Conservation (phyloP, 2,113 vertebrate species). For the Collichthys lucidus region DNA sequence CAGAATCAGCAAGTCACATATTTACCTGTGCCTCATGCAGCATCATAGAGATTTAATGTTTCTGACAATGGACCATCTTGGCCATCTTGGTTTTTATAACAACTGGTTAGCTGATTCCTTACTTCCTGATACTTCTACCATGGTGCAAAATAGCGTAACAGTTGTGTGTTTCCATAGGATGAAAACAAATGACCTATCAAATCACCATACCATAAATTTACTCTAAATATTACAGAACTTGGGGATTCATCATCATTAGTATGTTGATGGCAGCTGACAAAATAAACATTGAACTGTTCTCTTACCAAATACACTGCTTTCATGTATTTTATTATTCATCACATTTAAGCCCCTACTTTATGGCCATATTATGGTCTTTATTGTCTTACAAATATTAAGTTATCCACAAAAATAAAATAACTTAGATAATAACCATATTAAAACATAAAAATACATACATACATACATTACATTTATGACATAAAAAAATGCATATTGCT, state of each 20-base stretch:
- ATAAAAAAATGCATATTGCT: slow-evolving; percentile 77
- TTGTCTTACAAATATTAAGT: slow-evolving; percentile 88
- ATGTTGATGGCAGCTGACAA: slow-evolving; percentile 2
- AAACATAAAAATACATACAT: slow-evolving; percentile 84
- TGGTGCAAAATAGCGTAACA: background rate
- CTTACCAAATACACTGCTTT: slow-evolving; percentile 46
- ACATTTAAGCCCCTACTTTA: slow-evolving; percentile 69
- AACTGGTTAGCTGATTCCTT: background rate
- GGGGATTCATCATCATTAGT: slow-evolving; percentile 21
- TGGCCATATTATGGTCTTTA: slow-evolving; percentile 75
- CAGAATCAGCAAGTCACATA: background rate
- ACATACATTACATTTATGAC: slow-evolving; percentile 80
- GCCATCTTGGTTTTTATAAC: background rate
- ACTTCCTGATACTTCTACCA: background rate
- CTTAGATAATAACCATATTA: slow-evolving; percentile 84
- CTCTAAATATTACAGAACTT: background rate
- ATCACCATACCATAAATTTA: background rate
- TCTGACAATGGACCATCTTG: background rate
- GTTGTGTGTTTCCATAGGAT: background rate
- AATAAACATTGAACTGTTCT: slow-evolving; percentile 35
- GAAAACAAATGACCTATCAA: background rate
- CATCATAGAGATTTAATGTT: background rate
- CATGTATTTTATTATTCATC: slow-evolving; percentile 70
- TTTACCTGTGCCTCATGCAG: background rate
- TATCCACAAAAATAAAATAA: slow-evolving; percentile 90